Evolutionary conservation across 1,140 invertebrate genomes (phyloP).

Genomic region (Philaenus spumarius): DNA sequence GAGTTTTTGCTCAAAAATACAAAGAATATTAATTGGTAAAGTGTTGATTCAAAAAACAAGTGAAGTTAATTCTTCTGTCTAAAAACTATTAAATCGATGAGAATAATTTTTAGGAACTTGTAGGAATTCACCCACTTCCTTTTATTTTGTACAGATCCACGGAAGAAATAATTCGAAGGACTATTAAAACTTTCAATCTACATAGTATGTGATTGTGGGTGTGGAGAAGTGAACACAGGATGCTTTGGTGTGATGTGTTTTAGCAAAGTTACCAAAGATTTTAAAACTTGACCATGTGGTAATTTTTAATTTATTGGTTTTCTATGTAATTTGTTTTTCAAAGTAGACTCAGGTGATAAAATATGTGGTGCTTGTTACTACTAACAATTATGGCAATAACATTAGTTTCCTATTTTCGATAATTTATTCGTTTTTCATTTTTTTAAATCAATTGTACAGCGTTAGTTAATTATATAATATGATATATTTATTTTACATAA

Average conservation of each 20-base stretch:
- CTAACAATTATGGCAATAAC: not conserved
- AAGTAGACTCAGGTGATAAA: not conserved
- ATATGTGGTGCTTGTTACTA: not conserved
- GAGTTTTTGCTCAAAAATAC: too few relatives aligned
- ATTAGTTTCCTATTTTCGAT: not conserved
- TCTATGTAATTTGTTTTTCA: not conserved
- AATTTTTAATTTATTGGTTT: not conserved
- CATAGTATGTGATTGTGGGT: conserved; percentile 2
- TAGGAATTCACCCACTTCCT: too few relatives aligned
- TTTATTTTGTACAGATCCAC: too few relatives aligned
- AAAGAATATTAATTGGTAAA: too few relatives aligned
- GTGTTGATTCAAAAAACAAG: too few relatives aligned
- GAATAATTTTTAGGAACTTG: too few relatives aligned
- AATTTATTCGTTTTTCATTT: conserved; percentile 6
- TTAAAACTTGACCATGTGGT: conserved; percentile 4
- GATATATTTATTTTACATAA: conserved; percentile 1
- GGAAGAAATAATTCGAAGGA: too few relatives aligned
- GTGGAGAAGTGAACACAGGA: conserved; percentile 20
- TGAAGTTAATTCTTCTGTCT: too few relatives aligned
- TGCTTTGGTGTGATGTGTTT: conserved; percentile 1
- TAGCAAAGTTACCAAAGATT: conserved; percentile 3
- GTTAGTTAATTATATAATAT: conserved; percentile 20
- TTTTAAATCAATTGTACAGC: conserved; percentile 13
- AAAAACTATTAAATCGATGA: too few relatives aligned
- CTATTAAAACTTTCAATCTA: too few relatives aligned